These are phyloP conservation scores for Drosophila demipolita DNA, from an alignment of 2,888 invertebrate genomes.

Conservation along the genomic window DNA sequence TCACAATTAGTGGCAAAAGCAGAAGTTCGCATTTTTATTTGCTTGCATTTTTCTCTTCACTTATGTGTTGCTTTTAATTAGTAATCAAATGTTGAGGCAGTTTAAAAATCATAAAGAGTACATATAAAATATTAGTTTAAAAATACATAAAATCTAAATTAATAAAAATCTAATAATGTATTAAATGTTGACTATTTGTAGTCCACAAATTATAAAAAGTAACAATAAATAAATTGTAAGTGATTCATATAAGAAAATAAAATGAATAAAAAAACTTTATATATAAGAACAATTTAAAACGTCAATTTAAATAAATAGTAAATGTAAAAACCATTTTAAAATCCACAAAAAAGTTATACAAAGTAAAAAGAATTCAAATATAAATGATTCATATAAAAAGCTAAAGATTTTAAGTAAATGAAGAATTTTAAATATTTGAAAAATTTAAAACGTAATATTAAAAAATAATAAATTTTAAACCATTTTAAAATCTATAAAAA, in stretches of 20 bases:
- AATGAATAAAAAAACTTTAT: too few species aligned
- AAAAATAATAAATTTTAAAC: not conserved
- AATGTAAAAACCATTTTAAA: too few species aligned
- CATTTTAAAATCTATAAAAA: too few species aligned
- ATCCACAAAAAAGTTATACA: not conserved
- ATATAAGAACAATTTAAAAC: too few species aligned
- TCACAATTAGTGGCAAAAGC: not conserved
- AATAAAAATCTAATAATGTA: not conserved
- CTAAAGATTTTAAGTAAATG: not conserved
- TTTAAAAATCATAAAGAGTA: not conserved
- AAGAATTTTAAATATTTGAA: not conserved
- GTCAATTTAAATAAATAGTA: too few species aligned
- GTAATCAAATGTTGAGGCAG: not conserved
- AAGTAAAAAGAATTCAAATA: not conserved
- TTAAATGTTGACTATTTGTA: not conserved
- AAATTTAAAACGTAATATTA: too few species aligned
- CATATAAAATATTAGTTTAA: too few species aligned
- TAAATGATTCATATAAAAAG: not conserved
- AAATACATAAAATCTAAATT: too few species aligned
- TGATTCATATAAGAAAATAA: not conserved
- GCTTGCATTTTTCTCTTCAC: not conserved
- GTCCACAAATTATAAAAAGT: fast-evolving
- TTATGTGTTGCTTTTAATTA: not conserved
- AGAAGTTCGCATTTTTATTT: too few species aligned
- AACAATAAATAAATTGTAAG: not conserved